Evolutionary conservation across 1,140 invertebrate genomes (phyloP).

Genomic region (Neodiprion pinetum): DNA sequence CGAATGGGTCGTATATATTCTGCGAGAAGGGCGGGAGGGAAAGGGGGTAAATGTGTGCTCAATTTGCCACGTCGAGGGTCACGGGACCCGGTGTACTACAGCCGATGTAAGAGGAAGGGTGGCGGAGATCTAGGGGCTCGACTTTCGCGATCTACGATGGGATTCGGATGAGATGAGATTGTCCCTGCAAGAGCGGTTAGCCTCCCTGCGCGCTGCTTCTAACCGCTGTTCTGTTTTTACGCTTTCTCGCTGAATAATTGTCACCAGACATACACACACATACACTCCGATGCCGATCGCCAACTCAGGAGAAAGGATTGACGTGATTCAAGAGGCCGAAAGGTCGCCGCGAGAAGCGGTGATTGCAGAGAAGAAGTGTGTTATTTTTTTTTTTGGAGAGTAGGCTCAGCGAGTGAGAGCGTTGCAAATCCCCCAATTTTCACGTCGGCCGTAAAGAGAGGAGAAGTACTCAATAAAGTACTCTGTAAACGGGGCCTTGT

Average conservation of each 20-base stretch:
- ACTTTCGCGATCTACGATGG: slow-evolving; percentile 60
- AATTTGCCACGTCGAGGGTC: slow-evolving; percentile 58
- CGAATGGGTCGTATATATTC: slow-evolving; percentile 50
- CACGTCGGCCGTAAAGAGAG: neutral
- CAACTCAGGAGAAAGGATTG: too few relatives aligned
- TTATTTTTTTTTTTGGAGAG: neutral
- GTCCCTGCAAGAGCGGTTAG: slow-evolving; percentile 51
- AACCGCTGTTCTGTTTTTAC: slow-evolving; percentile 11
- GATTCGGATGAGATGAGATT: slow-evolving; percentile 59
- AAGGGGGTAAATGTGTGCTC: slow-evolving; percentile 48
- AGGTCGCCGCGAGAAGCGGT: too few relatives aligned
- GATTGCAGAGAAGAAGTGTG: too few relatives aligned
- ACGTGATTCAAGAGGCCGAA: too few relatives aligned
- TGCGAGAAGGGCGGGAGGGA: neutral
- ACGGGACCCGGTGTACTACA: slow-evolving; percentile 44
- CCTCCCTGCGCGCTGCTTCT: slow-evolving; percentile 27
- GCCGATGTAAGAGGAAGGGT: slow-evolving; percentile 30
- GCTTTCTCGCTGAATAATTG: too few relatives aligned
- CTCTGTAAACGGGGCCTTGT: neutral
- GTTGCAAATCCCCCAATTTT: slow-evolving; percentile 3
- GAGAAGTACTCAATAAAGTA: neutral
- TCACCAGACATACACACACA: too few relatives aligned
- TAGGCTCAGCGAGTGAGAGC: neutral
- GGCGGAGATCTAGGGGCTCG: slow-evolving; percentile 56
- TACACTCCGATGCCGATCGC: too few relatives aligned